Percentiles rank a stretch among this genome's conserved stretches.
phyloP scores from a whole-genome alignment of 2,113 vertebrate species.

The Thomomys bottae region DNA sequence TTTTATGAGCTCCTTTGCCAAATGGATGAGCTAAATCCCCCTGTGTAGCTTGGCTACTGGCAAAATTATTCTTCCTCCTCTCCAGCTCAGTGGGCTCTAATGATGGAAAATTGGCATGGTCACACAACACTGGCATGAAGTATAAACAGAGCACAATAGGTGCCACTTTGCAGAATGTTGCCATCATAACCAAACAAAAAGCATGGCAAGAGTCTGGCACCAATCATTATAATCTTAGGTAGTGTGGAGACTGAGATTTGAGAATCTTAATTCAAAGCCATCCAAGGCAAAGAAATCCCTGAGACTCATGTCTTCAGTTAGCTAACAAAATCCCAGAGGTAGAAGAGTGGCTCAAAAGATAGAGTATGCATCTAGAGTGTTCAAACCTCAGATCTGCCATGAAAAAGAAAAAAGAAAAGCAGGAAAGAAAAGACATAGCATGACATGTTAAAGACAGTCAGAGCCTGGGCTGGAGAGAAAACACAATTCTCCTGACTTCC shows the following conservation, averaged over 20 bases:
- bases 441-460: constrained; percentile 53
- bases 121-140: neutral
- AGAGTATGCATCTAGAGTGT: too few species aligned
- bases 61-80: neutral
- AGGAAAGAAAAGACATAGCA: neutral
- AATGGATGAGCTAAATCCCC: neutral
- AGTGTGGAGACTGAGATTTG: too few species aligned
- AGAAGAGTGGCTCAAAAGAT: too few species aligned
- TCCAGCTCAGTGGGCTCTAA: neutral
- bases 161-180: neutral
- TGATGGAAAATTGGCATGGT: constrained; percentile 15
- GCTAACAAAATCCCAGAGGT: too few species aligned
- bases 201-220: too few species aligned
- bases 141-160: neutral
- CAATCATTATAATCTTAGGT: too few species aligned
- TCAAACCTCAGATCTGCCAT: too few species aligned
- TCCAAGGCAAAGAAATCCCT: too few species aligned
- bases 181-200: neutral
- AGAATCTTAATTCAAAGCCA: too few species aligned
- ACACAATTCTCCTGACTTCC: constrained; percentile 53
- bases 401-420: too few species aligned
- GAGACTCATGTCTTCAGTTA: too few species aligned
- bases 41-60: neutral
- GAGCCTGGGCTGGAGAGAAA: constrained; percentile 36
- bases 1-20: neutral